These are phyloP conservation scores for Chamaetylas fuelleborni DNA, from an alignment of 2,113 vertebrate species.

Conservation along the genomic window DNA sequence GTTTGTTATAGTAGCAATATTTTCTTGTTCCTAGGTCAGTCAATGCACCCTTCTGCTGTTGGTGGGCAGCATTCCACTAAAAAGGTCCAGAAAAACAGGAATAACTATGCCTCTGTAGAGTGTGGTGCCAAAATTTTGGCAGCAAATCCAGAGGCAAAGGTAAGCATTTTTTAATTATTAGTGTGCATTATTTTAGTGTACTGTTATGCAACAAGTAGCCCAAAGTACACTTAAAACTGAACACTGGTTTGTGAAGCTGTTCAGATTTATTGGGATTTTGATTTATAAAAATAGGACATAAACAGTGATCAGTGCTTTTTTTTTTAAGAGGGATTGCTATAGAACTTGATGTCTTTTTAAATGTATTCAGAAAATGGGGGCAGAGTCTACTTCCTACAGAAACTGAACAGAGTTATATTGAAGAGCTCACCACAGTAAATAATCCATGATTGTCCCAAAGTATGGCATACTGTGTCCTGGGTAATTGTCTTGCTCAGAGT, in stretches of 20 bases:
- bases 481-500: not conserved
- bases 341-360: not conserved
- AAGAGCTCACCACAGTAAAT: not conserved
- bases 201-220: not conserved
- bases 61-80: constrained; percentile 86
- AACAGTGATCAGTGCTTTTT: not conserved
- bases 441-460: not conserved
- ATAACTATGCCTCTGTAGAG: constrained; percentile 98
- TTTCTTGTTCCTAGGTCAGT: constrained; percentile 84
- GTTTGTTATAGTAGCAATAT: not conserved
- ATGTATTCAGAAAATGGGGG: not conserved
- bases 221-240: not conserved
- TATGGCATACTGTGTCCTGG: not conserved
- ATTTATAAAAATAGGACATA: not conserved
- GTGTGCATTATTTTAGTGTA: not conserved
- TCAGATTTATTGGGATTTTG: not conserved
- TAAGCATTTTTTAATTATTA: constrained; percentile 53
- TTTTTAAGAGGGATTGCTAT: not conserved
- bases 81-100: constrained; percentile 97
- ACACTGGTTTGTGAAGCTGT: not conserved
- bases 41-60: constrained; percentile 85
- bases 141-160: constrained; percentile 97
- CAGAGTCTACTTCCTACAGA: not conserved
- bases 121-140: constrained; percentile 98
- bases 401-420: not conserved